These are phyloP conservation scores for Hirudo medicinalis DNA, from an alignment of 1,140 invertebrate genomes.

Conservation along the genomic window DNA sequence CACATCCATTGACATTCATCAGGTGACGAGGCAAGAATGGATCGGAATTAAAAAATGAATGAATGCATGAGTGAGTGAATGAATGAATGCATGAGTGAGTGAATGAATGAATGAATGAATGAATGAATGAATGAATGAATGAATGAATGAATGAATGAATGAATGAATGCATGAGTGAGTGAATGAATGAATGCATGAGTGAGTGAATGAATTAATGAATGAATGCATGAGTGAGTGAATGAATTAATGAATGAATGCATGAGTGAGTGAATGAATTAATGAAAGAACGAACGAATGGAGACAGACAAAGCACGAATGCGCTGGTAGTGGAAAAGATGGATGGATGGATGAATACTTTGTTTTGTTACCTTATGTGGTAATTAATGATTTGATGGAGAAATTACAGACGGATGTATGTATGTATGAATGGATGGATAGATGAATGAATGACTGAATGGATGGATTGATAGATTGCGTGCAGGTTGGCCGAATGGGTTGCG, in stretches of 20 bases:
- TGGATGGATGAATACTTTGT: not conserved
- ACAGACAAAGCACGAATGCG: too few relatives aligned
- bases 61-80: not conserved
- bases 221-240: not conserved
- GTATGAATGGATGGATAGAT: not conserved
- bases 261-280: not conserved
- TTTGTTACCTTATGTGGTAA: too few relatives aligned
- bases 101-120: not conserved
- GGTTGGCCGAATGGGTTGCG: not conserved
- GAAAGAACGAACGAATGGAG: not conserved
- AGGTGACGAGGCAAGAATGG: too few relatives aligned
- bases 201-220: not conserved
- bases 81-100: not conserved
- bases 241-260: not conserved
- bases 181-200: not conserved
- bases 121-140: not conserved
- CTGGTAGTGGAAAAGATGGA: not conserved
- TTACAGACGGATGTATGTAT: not conserved
- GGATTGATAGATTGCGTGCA: not conserved
- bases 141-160: too few relatives aligned
- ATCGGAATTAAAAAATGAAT: too few relatives aligned
- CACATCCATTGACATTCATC: too few relatives aligned
- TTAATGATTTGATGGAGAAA: too few relatives aligned
- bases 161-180: not conserved
- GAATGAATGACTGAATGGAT: not conserved